These are phyloP conservation scores for Drosophila pallidifrons DNA, from an alignment of 1,140 invertebrate genomes.

Conservation along the genomic window DNA sequence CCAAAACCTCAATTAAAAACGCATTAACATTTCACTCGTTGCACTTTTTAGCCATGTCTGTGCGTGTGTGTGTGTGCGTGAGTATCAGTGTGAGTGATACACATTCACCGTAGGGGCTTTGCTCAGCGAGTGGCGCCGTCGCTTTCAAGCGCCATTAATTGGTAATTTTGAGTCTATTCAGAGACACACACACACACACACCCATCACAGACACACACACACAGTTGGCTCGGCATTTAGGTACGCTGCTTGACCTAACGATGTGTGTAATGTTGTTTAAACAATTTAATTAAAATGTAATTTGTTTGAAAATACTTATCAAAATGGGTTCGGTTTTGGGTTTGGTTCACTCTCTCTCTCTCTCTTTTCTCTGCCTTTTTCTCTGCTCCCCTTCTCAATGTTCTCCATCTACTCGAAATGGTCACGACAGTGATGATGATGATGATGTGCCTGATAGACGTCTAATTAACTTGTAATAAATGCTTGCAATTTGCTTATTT, in stretches of 20 bases:
- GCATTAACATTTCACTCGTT: slow-evolving; percentile 83
- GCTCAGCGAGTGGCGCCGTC: slow-evolving; percentile 69
- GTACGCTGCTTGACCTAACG: slow-evolving; percentile 82
- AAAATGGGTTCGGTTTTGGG: slow-evolving; percentile 69
- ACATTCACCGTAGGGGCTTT: slow-evolving; percentile 74
- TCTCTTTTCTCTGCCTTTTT: slow-evolving; percentile 10
- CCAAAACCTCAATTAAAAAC: slow-evolving; percentile 84
- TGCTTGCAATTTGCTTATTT: slow-evolving; percentile 81
- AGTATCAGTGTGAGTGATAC: slow-evolving; percentile 53
- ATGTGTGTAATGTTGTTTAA: slow-evolving; percentile 84
- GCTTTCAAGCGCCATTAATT: slow-evolving; percentile 75
- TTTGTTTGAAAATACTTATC: slow-evolving; percentile 84
- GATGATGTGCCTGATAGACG: slow-evolving; percentile 77
- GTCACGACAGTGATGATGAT: slow-evolving; percentile 47
- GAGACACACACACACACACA: slow-evolving; percentile 24
- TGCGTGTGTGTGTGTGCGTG: slow-evolving; percentile 33
- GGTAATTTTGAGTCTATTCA: slow-evolving; percentile 66
- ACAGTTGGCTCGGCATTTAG: slow-evolving; percentile 68
- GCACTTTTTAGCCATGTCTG: slow-evolving; percentile 53
- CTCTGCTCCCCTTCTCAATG: not conserved
- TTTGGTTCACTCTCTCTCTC: slow-evolving; percentile 15
- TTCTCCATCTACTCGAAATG: slow-evolving; percentile 22
- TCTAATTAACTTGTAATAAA: slow-evolving; percentile 84
- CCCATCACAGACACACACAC: slow-evolving; percentile 36
- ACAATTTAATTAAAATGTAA: slow-evolving; percentile 85